Conservation (phyloP, 2,113 vertebrate genomes). For the Gallinago media region DNA sequence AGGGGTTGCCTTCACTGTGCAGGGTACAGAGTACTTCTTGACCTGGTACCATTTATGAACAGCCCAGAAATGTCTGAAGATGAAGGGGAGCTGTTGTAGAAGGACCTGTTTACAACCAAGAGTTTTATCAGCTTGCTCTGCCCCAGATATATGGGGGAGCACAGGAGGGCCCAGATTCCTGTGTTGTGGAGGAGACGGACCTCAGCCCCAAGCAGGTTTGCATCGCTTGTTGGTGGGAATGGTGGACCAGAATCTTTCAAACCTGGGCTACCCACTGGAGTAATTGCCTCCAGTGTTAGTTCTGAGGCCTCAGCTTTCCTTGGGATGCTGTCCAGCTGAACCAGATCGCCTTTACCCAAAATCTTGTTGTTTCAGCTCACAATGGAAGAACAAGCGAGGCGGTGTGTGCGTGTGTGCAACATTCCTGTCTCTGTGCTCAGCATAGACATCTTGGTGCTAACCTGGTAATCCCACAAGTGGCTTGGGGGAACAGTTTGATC, state of each 20-base stretch:
- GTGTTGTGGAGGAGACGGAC: background rate
- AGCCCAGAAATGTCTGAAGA: background rate
- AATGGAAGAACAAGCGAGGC: background rate
- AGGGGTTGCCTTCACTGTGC: background rate
- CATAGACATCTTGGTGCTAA: background rate
- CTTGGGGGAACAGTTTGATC: background rate
- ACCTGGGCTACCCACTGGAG: background rate
- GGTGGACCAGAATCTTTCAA: background rate
- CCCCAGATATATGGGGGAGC: background rate
- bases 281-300: background rate
- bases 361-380: background rate
- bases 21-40: background rate
- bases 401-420: accelerated
- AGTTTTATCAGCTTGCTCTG: background rate
- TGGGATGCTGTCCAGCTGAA: background rate
- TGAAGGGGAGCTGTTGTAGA: background rate
- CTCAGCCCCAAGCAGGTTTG: background rate
- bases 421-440: background rate
- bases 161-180: background rate
- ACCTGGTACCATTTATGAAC: background rate
- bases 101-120: background rate
- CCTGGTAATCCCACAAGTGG: background rate
- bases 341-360: background rate
- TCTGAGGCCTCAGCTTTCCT: background rate
- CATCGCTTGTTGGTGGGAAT: background rate